Percentiles rank a stretch among this genome's conserved stretches.
Evolutionary conservation across 2,888 invertebrate genomes (phyloP).

Genomic region (Cylindroiulus punctatus): DNA sequence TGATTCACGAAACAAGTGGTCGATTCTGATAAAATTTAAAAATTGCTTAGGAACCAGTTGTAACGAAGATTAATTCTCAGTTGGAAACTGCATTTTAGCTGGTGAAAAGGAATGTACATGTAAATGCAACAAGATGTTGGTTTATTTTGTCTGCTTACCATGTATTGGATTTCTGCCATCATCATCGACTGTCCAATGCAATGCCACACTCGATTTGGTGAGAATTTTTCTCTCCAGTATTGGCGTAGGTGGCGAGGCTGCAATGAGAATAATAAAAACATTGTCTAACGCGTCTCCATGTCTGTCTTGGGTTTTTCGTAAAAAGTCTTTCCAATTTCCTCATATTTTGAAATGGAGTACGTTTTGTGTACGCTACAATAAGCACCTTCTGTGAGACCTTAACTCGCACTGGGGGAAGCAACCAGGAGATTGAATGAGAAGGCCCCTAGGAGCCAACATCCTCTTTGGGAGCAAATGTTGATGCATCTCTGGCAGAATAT

Average conservation of each 20-base stretch:
- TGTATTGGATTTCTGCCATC: constrained; percentile 53
- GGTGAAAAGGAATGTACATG: background rate
- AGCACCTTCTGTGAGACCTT: constrained; percentile 14
- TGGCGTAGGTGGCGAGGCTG: constrained; percentile 51
- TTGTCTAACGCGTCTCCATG: background rate
- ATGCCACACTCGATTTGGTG: constrained; percentile 25
- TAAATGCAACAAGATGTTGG: background rate
- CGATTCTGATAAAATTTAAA: no score
- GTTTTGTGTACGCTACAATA: background rate
- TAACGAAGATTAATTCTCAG: no score
- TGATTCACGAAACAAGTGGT: no score
- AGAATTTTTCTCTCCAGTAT: constrained; percentile 42
- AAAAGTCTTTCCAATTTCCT: constrained; percentile 45
- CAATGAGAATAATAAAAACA: constrained; percentile 46
- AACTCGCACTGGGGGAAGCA: background rate
- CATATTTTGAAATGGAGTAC: constrained; percentile 4
- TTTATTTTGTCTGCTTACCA: constrained; percentile 30
- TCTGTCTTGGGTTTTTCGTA: background rate
- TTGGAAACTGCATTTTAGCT: no score
- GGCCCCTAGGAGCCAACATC: constrained; percentile 42
- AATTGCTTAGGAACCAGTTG: no score
- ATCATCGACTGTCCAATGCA: constrained; percentile 51
- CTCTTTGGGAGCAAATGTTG: constrained; percentile 35
- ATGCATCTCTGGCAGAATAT: background rate
- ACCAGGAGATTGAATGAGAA: background rate